Evolutionary conservation across 1,140 invertebrate genomes (phyloP), one percentile per base, ranked within the genome.

Genomic region (Linepithema humile): DNA sequence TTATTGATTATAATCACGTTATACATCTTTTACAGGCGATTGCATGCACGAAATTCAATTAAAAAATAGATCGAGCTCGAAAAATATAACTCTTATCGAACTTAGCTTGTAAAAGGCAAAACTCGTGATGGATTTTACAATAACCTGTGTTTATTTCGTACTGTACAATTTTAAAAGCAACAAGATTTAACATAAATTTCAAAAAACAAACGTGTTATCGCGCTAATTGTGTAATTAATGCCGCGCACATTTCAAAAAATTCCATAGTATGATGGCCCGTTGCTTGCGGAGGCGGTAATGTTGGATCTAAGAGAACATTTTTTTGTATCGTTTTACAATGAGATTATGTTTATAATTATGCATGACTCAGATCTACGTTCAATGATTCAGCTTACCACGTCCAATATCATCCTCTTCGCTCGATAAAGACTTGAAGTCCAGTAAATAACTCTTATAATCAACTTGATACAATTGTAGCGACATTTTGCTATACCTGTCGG

Each of bases 201-300:
- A 40, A 60, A 80, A 85, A 65, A 82, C 38, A 75, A 53, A 67
- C 48, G 32, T 43, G 86, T 94, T 96, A 99, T 94, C 99, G 97
- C 38, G 99, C 99, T 65, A 99, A 95, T 91, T 99, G 98, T 65
- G 99, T 99, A 89, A 99, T 99, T 17, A 99, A 95, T 35, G 98
- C 98, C 29, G 99, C 98, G 94, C 99, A 99, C 98, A 99, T 99
- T 95, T 99, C 99, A 94, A 99, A 99, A 95, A 99, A 99, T 95
- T 99, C 99, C 98, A 99, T 99, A 3, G 99, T 99, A 93, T 99
- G 98, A 92, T 99, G 98, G 32, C 95, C 93, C 90, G 94, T 95
- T 91, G 94, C 87, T 91, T 95, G 92, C 92, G 95, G 93, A 73
- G 94, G 94, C 40, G 93, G 94, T 15, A 93, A 83, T 67, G 93